A percentile compares a stretch with the other conserved stretches of the same genome.
Evolutionary conservation across 1,140 invertebrate genomes (phyloP).

Genomic region (Varroa destructor): DNA sequence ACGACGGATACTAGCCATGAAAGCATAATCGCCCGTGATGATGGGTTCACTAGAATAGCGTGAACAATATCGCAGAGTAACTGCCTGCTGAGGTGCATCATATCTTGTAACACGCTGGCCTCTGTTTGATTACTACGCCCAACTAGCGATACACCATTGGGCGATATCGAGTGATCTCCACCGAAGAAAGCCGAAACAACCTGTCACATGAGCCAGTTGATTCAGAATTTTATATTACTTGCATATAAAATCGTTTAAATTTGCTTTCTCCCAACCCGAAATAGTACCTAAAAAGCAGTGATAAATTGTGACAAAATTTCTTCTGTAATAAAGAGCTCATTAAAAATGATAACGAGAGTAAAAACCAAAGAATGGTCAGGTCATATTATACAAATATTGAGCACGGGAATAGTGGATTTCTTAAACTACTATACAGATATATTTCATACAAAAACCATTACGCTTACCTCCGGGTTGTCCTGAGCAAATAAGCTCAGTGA

Average conservation of each 20-base stretch:
- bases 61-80: conserved; percentile 63
- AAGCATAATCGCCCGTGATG: conserved; percentile 58
- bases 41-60: conserved; percentile 62
- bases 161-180: no score
- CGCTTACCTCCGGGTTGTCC: conserved; percentile 51
- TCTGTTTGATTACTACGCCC: no score
- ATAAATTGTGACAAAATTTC: conserved; percentile 27
- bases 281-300: conserved; percentile 1
- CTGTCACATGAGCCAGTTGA: conserved; percentile 30
- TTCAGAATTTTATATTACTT: no score
- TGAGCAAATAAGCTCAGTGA: conserved; percentile 78
- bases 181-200: conserved; percentile 44
- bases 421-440: no score
- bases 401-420: no score
- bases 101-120: not conserved
- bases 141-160: no score
- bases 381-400: no score
- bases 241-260: no score
- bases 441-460: not conserved
- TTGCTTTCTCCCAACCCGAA: not conserved
- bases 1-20: conserved; percentile 62
- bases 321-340: no score
- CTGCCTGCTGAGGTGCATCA: conserved; percentile 25
- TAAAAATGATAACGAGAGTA: no score
- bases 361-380: no score